These are phyloP conservation scores for Parauchenoglanis ngamensis DNA, from an alignment of 2,797 vertebrate genomes.

Conservation along the genomic window DNA sequence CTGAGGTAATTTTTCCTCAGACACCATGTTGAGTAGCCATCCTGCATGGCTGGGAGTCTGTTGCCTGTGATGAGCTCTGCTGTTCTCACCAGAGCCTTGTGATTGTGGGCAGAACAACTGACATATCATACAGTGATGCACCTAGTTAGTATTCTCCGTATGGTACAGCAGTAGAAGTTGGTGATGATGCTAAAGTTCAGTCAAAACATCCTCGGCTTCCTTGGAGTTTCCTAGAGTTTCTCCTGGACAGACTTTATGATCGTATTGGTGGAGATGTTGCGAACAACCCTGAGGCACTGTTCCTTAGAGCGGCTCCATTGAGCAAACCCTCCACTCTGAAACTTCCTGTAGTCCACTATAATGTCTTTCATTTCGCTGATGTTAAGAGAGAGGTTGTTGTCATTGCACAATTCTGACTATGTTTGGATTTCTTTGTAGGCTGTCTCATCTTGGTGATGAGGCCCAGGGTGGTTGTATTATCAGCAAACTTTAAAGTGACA, in stretches of 20 bases:
- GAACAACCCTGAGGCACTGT: too few relatives aligned
- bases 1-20: slow-evolving; percentile 3
- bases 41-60: neutral
- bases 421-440: neutral
- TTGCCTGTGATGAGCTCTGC: neutral
- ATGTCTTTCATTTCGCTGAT: neutral
- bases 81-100: slow-evolving; percentile 1
- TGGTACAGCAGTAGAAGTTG: neutral
- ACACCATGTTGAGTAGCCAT: neutral
- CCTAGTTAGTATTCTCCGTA: neutral
- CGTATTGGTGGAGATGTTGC: neutral
- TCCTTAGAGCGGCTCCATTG: neutral
- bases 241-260: neutral
- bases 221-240: neutral
- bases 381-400: neutral
- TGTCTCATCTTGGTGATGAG: neutral
- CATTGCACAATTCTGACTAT: neutral
- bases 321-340: neutral
- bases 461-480: neutral
- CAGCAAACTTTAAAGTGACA: neutral
- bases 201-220: neutral
- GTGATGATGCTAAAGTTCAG: neutral
- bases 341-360: neutral
- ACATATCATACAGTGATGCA: neutral
- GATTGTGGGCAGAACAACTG: neutral